Conservation (phyloP, 2,888 invertebrate species). For the Tinea trinotella region DNA sequence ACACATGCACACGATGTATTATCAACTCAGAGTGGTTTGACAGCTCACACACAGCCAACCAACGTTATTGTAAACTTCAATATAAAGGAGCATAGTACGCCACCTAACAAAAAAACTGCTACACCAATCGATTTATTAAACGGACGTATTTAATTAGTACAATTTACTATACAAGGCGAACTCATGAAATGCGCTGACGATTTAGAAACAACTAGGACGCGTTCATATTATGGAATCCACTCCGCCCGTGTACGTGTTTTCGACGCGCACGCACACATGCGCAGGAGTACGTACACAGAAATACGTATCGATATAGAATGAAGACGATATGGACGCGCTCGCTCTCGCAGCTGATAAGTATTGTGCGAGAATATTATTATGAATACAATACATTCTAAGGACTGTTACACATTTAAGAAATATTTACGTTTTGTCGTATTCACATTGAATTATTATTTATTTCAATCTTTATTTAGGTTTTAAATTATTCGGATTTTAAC, state of each 20-base stretch:
- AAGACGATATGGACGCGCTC: not conserved
- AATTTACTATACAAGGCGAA: constrained; percentile 5
- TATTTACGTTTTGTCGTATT: not conserved
- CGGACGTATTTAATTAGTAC: constrained; percentile 7
- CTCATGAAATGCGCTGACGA: constrained; percentile 2
- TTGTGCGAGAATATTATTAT: not conserved
- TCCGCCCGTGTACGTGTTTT: constrained; percentile 30
- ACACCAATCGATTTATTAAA: no score
- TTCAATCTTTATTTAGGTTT: not conserved
- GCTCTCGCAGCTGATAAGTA: constrained; percentile 3
- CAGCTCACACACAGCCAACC: constrained; percentile 4
- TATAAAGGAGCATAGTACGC: not conserved
- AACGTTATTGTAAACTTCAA: not conserved
- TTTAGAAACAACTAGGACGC: not conserved
- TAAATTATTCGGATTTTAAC: no score
- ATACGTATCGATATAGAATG: not conserved
- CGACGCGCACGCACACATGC: constrained; percentile 29
- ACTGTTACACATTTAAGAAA: not conserved
- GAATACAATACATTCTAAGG: constrained; percentile 8
- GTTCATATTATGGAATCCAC: constrained; percentile 4
- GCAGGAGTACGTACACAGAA: constrained; percentile 18
- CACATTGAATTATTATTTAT: not conserved
- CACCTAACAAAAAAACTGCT: not conserved
- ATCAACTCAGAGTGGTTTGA: constrained; percentile 5
- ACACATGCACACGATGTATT: constrained; percentile 12